A percentile compares a stretch with the other conserved stretches of the same genome.
phyloP scores from a whole-genome alignment of 2,113 vertebrate species.

The Rhodinocichla rosea region DNA sequence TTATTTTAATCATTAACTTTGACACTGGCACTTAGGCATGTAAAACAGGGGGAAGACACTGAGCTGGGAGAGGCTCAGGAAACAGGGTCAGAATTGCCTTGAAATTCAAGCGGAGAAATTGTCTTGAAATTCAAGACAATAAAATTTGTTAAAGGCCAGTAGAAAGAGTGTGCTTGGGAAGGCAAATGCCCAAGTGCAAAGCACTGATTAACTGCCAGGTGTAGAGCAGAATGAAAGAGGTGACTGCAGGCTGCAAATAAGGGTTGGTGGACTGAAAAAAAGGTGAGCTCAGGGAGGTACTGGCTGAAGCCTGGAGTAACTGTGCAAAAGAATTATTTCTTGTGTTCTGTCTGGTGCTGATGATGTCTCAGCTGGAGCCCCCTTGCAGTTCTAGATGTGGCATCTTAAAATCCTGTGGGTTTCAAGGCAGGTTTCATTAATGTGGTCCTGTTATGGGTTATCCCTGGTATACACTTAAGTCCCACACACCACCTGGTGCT shows the following conservation, averaged over 20 bases:
- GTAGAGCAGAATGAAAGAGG: not conserved
- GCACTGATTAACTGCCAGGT: not conserved
- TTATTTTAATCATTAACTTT: not conserved
- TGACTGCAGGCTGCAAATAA: not conserved
- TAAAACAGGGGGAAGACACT: not conserved
- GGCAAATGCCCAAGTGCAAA: not conserved
- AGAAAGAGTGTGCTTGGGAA: not conserved
- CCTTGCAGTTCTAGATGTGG: not conserved
- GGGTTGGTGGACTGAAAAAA: accelerated
- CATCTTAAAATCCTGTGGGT: not conserved
- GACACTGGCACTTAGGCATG: not conserved
- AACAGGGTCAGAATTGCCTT: not conserved
- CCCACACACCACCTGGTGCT: accelerated
- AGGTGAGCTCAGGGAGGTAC: not conserved
- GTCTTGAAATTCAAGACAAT: not conserved
- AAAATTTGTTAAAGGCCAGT: not conserved
- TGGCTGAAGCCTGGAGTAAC: not conserved
- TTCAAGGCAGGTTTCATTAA: not conserved
- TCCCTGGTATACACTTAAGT: not conserved
- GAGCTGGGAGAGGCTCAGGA: not conserved
- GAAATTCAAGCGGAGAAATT: not conserved
- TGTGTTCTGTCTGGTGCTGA: not conserved
- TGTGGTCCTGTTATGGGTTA: not conserved
- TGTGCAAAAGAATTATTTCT: not conserved
- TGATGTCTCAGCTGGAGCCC: not conserved